Conservation (phyloP, 2,888 invertebrate species). For the Andrena chrysosceles region DNA sequence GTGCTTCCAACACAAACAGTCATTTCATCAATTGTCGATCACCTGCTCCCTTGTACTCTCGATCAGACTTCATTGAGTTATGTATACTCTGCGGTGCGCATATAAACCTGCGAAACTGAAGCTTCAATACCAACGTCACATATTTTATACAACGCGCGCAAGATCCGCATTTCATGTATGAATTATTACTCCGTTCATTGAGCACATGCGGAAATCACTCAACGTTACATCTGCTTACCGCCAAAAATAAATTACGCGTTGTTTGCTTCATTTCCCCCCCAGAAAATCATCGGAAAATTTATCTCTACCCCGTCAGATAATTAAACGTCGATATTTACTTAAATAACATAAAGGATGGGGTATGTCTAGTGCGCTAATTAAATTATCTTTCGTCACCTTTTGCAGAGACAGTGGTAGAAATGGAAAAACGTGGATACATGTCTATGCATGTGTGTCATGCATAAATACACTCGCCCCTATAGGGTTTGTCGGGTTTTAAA, state of each 20-base stretch:
- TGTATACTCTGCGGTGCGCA: constrained; percentile 24
- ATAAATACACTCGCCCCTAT: too few species aligned
- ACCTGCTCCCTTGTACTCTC: constrained; percentile 34
- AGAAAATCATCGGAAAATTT: constrained; percentile 14
- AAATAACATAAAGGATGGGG: neutral
- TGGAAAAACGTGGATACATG: too few species aligned
- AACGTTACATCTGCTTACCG: constrained; percentile 40
- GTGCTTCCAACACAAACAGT: neutral
- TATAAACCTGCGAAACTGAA: constrained; percentile 61
- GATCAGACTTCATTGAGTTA: constrained; percentile 48
- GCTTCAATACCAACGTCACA: constrained; percentile 69
- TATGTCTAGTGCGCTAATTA: neutral
- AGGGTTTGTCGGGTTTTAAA: too few species aligned
- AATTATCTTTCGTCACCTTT: neutral
- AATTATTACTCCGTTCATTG: constrained; percentile 76
- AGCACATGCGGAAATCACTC: constrained; percentile 77
- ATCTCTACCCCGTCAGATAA: neutral
- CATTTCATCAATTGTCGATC: neutral
- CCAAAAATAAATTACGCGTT: constrained; percentile 43
- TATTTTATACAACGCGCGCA: constrained; percentile 73
- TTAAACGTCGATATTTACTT: neutral
- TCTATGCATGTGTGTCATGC: too few species aligned
- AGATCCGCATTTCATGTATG: constrained; percentile 67
- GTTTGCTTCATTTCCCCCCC: constrained; percentile 30
- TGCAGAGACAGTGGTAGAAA: too few species aligned